Evolutionary conservation across 2,797 vertebrate genomes (phyloP).

Genomic region (Tragopan temminckii): DNA sequence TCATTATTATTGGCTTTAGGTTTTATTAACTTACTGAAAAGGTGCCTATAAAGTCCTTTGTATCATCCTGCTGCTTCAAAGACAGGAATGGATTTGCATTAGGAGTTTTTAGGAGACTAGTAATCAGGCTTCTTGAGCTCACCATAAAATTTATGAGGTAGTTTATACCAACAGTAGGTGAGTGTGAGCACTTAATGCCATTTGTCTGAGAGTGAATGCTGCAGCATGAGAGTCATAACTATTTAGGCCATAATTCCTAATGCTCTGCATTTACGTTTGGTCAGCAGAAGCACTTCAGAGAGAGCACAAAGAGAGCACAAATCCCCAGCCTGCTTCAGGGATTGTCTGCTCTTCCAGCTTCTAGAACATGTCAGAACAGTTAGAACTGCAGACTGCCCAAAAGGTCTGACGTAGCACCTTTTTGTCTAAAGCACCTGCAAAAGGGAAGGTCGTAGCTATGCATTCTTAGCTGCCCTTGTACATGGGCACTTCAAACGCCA

Average conservation of each 20-base stretch:
- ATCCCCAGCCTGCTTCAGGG: neutral
- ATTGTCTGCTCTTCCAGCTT: neutral
- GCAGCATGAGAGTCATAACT: neutral
- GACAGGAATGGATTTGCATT: neutral
- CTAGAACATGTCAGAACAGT: neutral
- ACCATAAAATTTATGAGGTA: neutral
- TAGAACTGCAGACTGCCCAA: neutral
- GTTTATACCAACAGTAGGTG: neutral
- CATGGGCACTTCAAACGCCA: neutral
- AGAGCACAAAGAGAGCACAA: neutral
- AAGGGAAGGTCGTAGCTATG: neutral
- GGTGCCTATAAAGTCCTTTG: neutral
- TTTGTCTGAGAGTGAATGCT: neutral
- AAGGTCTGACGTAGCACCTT: neutral
- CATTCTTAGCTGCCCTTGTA: neutral
- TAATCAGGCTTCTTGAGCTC: neutral
- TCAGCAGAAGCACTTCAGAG: neutral
- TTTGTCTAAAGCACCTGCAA: neutral
- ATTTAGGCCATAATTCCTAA: neutral
- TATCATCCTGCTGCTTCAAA: slow-evolving; percentile 2
- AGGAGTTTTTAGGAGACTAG: slow-evolving; percentile 1
- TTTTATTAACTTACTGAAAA: slow-evolving; percentile 12
- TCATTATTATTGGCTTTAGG: neutral
- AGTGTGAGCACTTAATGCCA: neutral
- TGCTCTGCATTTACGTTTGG: neutral